Evolutionary conservation across 2,113 vertebrate species (phyloP).

Genomic region (Paedocypris sp.): DNA sequence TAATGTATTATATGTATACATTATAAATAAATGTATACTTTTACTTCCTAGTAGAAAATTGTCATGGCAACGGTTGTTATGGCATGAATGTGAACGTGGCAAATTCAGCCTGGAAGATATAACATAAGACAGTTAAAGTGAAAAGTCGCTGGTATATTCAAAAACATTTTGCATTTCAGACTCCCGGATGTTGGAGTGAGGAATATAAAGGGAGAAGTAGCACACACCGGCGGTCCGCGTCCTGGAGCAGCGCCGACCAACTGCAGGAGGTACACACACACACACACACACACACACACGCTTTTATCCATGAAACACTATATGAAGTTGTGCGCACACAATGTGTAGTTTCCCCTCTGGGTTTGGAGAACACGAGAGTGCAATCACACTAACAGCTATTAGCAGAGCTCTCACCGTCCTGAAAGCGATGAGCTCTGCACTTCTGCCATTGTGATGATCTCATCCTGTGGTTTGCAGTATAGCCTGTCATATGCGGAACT

Average conservation of each 20-base stretch:
- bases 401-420: conserved; percentile 9
- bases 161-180: conserved; percentile 51
- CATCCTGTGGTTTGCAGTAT: background rate
- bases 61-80: no score
- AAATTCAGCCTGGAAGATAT: background rate
- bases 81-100: no score
- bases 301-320: background rate
- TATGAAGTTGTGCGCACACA: background rate
- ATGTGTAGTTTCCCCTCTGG: conserved; percentile 5
- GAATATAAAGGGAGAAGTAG: conserved; percentile 62
- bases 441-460: conserved; percentile 16
- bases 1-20: no score
- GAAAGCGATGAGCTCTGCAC: conserved; percentile 17
- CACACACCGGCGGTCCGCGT: conserved; percentile 78
- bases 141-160: background rate
- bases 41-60: no score
- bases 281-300: background rate
- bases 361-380: conserved; percentile 8
- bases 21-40: no score
- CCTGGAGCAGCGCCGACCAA: conserved; percentile 82
- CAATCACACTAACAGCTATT: conserved; percentile 23
- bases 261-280: conserved; percentile 71
- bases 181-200: conserved; percentile 83
- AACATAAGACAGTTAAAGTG: background rate
- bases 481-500: background rate